Percentiles rank a stretch among this genome's conserved stretches.
phyloP scores from a whole-genome alignment of 1,140 invertebrate genomes.

The Drosophila sucinea region DNA sequence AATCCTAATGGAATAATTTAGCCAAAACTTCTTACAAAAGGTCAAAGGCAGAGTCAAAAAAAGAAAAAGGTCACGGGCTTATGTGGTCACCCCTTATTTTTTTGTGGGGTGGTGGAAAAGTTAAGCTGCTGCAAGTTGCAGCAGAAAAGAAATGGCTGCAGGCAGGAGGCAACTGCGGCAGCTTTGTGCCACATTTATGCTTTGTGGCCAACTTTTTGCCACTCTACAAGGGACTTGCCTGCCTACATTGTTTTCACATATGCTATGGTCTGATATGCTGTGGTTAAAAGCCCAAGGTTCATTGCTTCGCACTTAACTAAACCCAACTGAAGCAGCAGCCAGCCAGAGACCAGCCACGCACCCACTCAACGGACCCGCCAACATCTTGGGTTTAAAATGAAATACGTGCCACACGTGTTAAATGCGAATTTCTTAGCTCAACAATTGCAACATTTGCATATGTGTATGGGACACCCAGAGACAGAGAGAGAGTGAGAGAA shows the following conservation, averaged over 20 bases:
- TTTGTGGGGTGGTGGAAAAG: neutral
- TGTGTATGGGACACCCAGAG: constrained; percentile 21
- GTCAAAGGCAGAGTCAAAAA: constrained; percentile 19
- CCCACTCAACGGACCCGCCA: constrained; percentile 1
- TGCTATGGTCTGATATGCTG: constrained; percentile 25
- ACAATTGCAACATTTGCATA: constrained; percentile 78
- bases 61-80: constrained; percentile 19
- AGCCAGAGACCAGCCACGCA: neutral
- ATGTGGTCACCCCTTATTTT: neutral
- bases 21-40: neutral
- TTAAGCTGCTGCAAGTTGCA: constrained; percentile 39
- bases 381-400: constrained; percentile 57
- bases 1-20: constrained; percentile 67
- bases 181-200: constrained; percentile 58
- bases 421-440: constrained; percentile 60
- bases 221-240: constrained; percentile 5
- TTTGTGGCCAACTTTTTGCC: constrained; percentile 30
- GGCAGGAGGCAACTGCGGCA: neutral
- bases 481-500: neutral
- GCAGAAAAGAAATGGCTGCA: constrained; percentile 20
- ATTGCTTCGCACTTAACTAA: constrained; percentile 51
- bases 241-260: constrained; percentile 56
- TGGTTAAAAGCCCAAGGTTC: constrained; percentile 44
- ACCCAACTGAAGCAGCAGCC: neutral
- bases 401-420: constrained; percentile 80